Percentiles rank a stretch among this genome's conserved stretches.
phyloP scores from a whole-genome alignment of 2,888 invertebrate species.

The Peribatodes rhomboidaria region DNA sequence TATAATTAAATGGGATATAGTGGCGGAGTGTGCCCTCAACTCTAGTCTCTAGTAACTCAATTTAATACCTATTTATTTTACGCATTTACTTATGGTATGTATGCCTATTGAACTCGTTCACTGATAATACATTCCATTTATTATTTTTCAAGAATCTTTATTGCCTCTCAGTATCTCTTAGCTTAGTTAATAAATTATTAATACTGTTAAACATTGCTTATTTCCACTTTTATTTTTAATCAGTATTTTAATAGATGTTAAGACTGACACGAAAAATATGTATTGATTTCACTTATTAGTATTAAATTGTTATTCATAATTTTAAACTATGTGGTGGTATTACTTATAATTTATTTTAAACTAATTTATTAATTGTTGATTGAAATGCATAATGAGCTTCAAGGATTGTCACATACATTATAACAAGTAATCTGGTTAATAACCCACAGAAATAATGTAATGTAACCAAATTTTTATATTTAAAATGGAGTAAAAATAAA shows the following conservation, averaged over 20 bases:
- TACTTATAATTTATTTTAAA: slow-evolving; percentile 70
- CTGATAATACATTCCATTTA: slow-evolving; percentile 72
- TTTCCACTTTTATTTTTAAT: slow-evolving; percentile 69
- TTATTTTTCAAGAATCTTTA: slow-evolving; percentile 62
- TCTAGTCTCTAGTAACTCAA: too few relatives aligned
- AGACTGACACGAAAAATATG: slow-evolving; percentile 80
- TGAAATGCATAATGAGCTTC: slow-evolving; percentile 55
- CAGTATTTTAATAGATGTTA: slow-evolving; percentile 83
- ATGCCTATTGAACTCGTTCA: slow-evolving; percentile 48
- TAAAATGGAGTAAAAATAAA: slow-evolving; percentile 75
- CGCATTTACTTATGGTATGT: slow-evolving; percentile 54
- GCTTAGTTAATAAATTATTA: slow-evolving; percentile 52
- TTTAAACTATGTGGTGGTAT: slow-evolving; percentile 72
- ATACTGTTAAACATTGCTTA: slow-evolving; percentile 48
- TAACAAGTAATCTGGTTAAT: slow-evolving; percentile 70
- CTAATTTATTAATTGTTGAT: slow-evolving; percentile 70
- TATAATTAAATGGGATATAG: too few relatives aligned
- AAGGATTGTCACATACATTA: slow-evolving; percentile 65
- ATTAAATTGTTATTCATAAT: slow-evolving; percentile 73
- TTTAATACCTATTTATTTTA: slow-evolving; percentile 35
- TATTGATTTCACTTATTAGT: slow-evolving; percentile 76
- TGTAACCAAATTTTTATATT: slow-evolving; percentile 80
- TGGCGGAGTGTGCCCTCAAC: too few relatives aligned
- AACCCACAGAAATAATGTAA: slow-evolving; percentile 75
- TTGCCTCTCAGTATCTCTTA: slow-evolving; percentile 66